These are phyloP conservation scores for Cerceris ruficornis DNA, from an alignment of 2,888 invertebrate genomes.

Conservation along the genomic window DNA sequence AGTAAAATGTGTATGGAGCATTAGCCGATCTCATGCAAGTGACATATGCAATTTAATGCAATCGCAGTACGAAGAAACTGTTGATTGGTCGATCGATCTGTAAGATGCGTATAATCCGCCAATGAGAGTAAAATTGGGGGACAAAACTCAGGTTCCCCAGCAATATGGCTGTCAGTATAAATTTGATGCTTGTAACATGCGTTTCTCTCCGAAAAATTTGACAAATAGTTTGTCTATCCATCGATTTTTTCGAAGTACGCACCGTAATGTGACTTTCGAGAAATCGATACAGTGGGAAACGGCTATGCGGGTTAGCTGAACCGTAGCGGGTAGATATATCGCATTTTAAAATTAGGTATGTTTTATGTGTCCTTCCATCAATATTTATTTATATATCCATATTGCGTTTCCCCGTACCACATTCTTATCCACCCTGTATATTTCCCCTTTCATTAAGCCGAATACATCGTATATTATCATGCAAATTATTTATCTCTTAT, in stretches of 20 bases:
- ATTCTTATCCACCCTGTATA: background rate
- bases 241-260: conserved; percentile 82
- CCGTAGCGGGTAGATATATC: conserved; percentile 72
- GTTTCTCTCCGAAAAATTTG: conserved; percentile 90
- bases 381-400: conserved; percentile 62
- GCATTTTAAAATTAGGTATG: conserved; percentile 53
- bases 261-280: conserved; percentile 83
- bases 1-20: conserved; percentile 24
- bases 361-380: conserved; percentile 10
- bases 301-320: conserved; percentile 83
- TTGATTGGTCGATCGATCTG: conserved; percentile 51
- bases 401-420: conserved; percentile 40
- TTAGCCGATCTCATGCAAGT: conserved; percentile 15
- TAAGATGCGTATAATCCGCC: conserved; percentile 80
- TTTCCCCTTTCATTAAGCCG: background rate
- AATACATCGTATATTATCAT: background rate
- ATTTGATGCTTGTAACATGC: conserved; percentile 94
- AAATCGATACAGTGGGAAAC: conserved; percentile 83
- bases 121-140: conserved; percentile 87
- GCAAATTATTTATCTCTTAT: background rate
- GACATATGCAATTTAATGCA: conserved; percentile 29
- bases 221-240: conserved; percentile 84
- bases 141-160: conserved; percentile 92
- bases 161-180: conserved; percentile 99
- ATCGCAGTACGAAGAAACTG: conserved; percentile 36